phyloP scores from a whole-genome alignment of 2,113 vertebrate genomes.

The Erythrocebus patas region DNA sequence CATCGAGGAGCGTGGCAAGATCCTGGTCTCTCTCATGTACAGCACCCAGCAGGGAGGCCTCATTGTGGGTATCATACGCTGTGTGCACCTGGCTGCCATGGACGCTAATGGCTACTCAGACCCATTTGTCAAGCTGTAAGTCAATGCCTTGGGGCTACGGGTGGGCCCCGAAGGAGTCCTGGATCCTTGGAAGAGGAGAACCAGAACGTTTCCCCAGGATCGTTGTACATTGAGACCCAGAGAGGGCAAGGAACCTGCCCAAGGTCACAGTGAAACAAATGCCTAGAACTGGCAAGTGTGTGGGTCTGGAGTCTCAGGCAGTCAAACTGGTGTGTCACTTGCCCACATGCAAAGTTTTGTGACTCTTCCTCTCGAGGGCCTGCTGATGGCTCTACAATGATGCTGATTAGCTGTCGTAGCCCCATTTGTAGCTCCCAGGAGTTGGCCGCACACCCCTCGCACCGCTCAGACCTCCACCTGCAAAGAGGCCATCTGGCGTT shows the following conservation, averaged over 20 bases:
- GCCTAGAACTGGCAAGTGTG: background rate
- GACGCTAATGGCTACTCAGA: constrained; percentile 98
- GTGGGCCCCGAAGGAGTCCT: background rate
- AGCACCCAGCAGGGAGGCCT: constrained; percentile 92
- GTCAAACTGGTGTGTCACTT: background rate
- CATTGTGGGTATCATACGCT: constrained; percentile 94
- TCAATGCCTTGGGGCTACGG: background rate
- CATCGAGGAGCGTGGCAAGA: constrained; percentile 93
- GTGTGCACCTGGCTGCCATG: constrained; percentile 97
- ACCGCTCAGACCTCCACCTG: background rate
- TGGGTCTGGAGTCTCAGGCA: background rate
- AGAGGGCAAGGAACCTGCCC: background rate
- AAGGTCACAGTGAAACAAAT: background rate
- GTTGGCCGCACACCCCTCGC: accelerated
- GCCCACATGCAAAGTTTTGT: background rate
- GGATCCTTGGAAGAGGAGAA: background rate
- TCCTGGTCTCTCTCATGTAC: constrained; percentile 97
- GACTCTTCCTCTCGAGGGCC: background rate
- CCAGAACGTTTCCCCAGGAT: background rate
- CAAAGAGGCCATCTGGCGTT: background rate
- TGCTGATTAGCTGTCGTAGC: background rate
- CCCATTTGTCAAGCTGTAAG: constrained; percentile 98
- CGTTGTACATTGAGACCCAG: background rate
- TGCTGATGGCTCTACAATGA: too few relatives aligned
- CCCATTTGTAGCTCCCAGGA: background rate